Evolutionary conservation across 2,113 vertebrate species (phyloP), one percentile per base, ranked within the genome.

Genomic region (Ceratotherium simum): DNA sequence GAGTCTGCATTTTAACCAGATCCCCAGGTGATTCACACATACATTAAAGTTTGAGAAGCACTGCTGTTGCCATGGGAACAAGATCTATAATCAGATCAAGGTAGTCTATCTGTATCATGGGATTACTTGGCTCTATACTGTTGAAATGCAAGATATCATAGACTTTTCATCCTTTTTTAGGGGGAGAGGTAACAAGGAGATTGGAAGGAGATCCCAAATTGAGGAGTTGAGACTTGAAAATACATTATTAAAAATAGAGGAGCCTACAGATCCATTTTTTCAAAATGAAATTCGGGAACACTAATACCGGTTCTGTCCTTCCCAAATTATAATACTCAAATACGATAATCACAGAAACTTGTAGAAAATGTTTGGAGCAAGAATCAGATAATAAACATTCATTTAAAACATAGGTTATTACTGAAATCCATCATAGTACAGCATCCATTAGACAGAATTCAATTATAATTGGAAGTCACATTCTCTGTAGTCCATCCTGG

Each of bases 361-460:
- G 27, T 48, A 69, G 60, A 67, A 96, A 94, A 85, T 81, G 27
- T 84, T 78, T 84, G 33, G 64, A 88, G 70, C 5, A 78, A 65
- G 18, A 87, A 81, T 48, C 60, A 91, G 72, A 82, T 84, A 83
- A 67, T 88, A 78, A 46, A 39, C 65, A 46, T 78, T 79, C 54
- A 64, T 72, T 79, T 78, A 67, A 88, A 94, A 60, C 17, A 60
- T 29, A 81, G 31, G 76, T 96, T 62, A 76, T 75, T 87, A 42
- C 31, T 80, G 58, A 90, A 80, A 90, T 75, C 9, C 17, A 92
- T 84, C 46, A 79, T n/a, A 73, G 25, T 51, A 75, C 75, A 42
- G 39, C 11, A 62, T 69, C 13, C 21, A 31, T 54, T n/a, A 85
- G 67, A 83, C 10, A 67, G 56, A 88, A 72, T 56, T 80, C 64